Evolutionary conservation across 2,888 invertebrate genomes (phyloP), one percentile per base, ranked within the genome.

Genomic region (Drosophila sordidula): DNA sequence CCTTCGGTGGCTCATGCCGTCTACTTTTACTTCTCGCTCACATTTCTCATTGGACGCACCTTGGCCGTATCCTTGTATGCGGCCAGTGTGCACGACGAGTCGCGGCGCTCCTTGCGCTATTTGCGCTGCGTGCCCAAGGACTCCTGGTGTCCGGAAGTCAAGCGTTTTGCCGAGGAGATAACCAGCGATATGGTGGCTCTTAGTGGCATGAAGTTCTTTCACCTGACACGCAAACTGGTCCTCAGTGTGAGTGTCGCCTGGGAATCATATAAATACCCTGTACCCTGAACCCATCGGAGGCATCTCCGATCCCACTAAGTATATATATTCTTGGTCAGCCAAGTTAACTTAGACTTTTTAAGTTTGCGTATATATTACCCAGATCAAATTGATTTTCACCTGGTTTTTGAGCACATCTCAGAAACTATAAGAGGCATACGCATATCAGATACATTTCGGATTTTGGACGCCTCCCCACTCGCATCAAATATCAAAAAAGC

Each of bases 1-100:
- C 90, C 91, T 14, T 90, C 92, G 32, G 78, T 91, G 62, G 89
- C 89, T 1, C 91, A 92, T 76, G 93, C 93, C 6, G 80, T 93
- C 5, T 94, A 94, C 84, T 94, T 94, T 64, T 93, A 94, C 78
- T 94, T 92, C 78, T 94, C 94, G 4, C 92, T 94, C 45, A 92
- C 93, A 52, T 94, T 93, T 77, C 89, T 94, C 3, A 89, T 94
- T 65, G 91, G 93, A 6, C 92, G 94, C 73, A 94, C 94, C 0
- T 89, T 93, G 52, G 93, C 93, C 0, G 94, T 94, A 1, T 94
- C 94, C 1, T 83, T 94, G 46, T 94, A 93, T 57, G 93, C 94
- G 3, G 93, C 94, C n/a, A 90, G 92, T 18, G 92, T 94, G 6
- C 92, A 94, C 75, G 94, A 94, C 70, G 94, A 94, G 72, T 93